Evolutionary conservation across 2,113 vertebrate genomes (phyloP), one percentile per base, ranked within the genome.

Genomic region (Trogon surrucura): DNA sequence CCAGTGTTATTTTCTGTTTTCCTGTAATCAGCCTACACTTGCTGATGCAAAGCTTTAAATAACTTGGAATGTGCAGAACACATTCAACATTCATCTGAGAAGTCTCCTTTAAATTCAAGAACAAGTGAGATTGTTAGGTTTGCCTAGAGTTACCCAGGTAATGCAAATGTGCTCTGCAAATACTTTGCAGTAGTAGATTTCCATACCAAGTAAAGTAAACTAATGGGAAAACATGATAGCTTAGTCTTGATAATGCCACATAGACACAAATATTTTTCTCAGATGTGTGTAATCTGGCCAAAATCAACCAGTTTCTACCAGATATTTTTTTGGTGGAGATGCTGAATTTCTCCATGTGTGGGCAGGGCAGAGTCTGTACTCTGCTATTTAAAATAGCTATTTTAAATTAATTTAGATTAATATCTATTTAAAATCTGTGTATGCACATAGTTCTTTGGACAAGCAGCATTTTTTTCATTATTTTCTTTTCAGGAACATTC

Each of bases 1-100:
- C 4, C 70, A 18, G 67, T 16, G 45, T 62, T 71, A n/a, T 34
- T 19, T 25, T 78, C 90, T 62, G 8, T 72, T 80, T 69, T n/a
- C 30, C 41, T 85, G 54, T 38, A 66, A 80, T 80, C 69, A 47
- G 13, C 16, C n/a, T 73, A 10, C 44, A 50, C 22, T 8, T 56
- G 29, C 30, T 18, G 71, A 54, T 74, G 56, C 25, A 64, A 41
- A 95, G 48, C 45, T 90, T 61, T 44, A 13, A 61, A 23, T 23
- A 56, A 34, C 15, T 41, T 0, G 0, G 5, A 16, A 9, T 15
- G 14, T 32, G 44, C 19, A 44, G 66, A 77, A 50, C 22, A 54
- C 25, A 5, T 41, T 75, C 48, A 71, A 19, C 5, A 1, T 11
- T 11, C 1, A 8, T 26, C 56, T 84, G 44, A 80, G 78, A 71